Evolutionary conservation across 2,888 invertebrate genomes (phyloP), one percentile per base, ranked within the genome.

Genomic region (Drosophila dives): DNA sequence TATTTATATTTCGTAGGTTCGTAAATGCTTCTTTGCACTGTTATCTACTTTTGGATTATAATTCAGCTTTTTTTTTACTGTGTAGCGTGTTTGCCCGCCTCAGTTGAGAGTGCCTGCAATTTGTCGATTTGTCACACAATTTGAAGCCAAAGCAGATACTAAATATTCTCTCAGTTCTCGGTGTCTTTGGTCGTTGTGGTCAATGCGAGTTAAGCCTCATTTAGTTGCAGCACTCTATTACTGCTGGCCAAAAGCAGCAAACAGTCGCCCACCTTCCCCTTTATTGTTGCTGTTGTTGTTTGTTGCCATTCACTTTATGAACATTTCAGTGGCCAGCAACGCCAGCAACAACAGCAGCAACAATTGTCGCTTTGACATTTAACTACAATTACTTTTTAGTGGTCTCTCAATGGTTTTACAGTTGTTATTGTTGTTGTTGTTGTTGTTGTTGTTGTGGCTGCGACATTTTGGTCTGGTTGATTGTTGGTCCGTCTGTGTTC

Each of bases 291-390:
- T 51, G 62, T 33, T 60, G 71, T 48, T 64, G 74, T 62, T 73
- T 54, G 58, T 49, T 59, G 61, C 89, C 89, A 69, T 89, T 86
- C 89, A 86, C 86, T 89, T 89, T 80, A 74, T 75, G 69, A 71
- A 48, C 86, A 70, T 54, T 59, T 58, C 36, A 42, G 70, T 68
- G 65, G 70, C 49, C 58, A 23, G 23, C 23, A 73, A 61, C 74
- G 61, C 55, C 66, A 67, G 50, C n/a, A 26, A 36, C 77, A 64
- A 65, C 60, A 66, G 45, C 63, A 63, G 17, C 80, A 60, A 76
- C 90, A 86, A 86, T 87, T 90, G 86, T 86, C 83, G 81, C 86
- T 90, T 87, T 87, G 86, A 90, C 86, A 87, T 87, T 87, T 90
- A 87, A 76, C 83, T 78, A 88, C 90, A 90, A 87, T 87, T 90